Conservation (phyloP, 1,140 invertebrate genomes). For the Leptopilina clavipes region DNA sequence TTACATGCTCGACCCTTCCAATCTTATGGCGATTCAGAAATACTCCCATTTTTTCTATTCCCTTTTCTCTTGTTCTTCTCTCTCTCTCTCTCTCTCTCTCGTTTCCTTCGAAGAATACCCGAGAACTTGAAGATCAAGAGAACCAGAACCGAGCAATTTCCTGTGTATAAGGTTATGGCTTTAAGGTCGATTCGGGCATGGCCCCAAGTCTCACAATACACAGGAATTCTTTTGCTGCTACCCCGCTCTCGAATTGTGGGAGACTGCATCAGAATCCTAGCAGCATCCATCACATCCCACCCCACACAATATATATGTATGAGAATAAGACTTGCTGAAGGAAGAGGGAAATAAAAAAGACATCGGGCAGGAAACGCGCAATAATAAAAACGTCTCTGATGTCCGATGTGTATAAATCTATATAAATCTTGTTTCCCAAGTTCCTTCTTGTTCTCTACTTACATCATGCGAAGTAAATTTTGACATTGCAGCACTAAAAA, state of each 20-base stretch:
- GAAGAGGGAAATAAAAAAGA: constrained; percentile 33
- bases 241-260: constrained; percentile 34
- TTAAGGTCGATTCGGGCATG: constrained; percentile 15
- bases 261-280: constrained; percentile 52
- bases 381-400: constrained; percentile 22
- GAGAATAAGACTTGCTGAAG: constrained; percentile 50
- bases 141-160: constrained; percentile 40
- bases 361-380: constrained; percentile 55
- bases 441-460: neutral
- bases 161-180: constrained; percentile 28
- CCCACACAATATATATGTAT: neutral
- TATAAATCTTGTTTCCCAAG: neutral
- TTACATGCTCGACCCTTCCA: constrained; percentile 17
- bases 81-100: neutral
- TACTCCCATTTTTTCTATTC: constrained; percentile 16
- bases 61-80: neutral
- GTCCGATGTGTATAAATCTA: neutral
- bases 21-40: neutral
- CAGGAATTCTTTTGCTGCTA: constrained; percentile 52
- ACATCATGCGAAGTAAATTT: too few relatives aligned
- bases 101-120: neutral
- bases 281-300: constrained; percentile 39
- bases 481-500: too few relatives aligned
- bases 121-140: constrained; percentile 26
- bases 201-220: constrained; percentile 50